Evolutionary conservation across 1,140 invertebrate genomes (phyloP), one percentile per base, ranked within the genome.

Genomic region (Anoplophora glabripennis): DNA sequence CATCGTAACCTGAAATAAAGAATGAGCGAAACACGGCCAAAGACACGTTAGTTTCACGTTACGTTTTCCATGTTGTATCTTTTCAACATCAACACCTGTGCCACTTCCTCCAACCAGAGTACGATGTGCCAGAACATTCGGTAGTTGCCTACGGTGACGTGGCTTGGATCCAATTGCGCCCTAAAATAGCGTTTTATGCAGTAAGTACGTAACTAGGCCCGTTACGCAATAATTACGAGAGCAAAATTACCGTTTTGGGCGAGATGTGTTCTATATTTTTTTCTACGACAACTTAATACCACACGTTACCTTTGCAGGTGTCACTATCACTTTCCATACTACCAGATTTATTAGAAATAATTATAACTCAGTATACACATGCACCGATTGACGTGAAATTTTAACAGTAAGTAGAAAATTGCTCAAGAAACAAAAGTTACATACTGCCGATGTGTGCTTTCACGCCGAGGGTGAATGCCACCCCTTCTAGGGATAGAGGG

Each of bases 31-130:
- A 15, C 15, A 55, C 28, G 10, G 36, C 36, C 34, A 18, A 54
- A 1, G 12, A 7, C 17, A 21, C 21, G 15, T 55, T 57, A 15
- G n/a, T 48, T n/a, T 36, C 9, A 12, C 15, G 3, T 61, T 61
- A 73, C 72, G 52, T 64, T 55, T 42, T 68, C 61, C 70, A 74
- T 72, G 52, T 74, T 74, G 33, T 71, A 74, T 21, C 64, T 41
- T 33, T 47, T 36, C 9, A 73, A 37, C 38, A 64, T 68, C 7
- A 70, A 10, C 4, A 41, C 49, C 33, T 51, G 41, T 8, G 47
- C 55, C 11, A 40, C 56, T 64, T 74, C 72, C 28, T 74, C 69
- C 9, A 72, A 38, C 72, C 72, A 74, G n/a, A 74, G 57, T 7
- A 72, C 9, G 12, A 56, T 54, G 45, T 71, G 68, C 37, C 64